Base-by-base conservation (phyloP, 2,797 vertebrate genomes). In the Xenentodon cancila region DNA sequence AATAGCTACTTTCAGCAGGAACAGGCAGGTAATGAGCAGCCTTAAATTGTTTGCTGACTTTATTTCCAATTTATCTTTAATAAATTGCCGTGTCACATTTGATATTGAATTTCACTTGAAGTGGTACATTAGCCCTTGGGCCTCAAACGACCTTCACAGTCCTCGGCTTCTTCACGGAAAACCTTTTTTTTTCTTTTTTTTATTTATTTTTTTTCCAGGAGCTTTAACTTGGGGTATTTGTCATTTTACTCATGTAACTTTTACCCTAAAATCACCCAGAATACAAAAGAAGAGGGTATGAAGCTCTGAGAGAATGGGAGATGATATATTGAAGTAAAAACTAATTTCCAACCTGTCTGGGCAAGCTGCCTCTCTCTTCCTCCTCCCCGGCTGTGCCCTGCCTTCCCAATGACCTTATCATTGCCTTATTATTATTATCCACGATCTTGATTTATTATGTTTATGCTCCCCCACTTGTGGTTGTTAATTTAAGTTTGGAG, bases 311-410 rank as follows among this genome's bases (percentile, higher is more conserved):
- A 91, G 89, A 92, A 91, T 80, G 86, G 79, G 77, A 83, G 85
- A 91, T 92, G 90, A 93, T 92, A 84, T 92, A 91, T 92, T 86
- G 80, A 70, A 90, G 86, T 79, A 82, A 90, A 93, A 92, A 92
- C 88, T 92, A 77, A 92, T 93, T 93, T 92, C 89, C 79, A 85
- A 86, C 73, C 89, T 91, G 88, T 91, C 89, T 87, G 53, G 80
- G 78, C 69, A 85, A 85, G 79, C 77, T 80, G 74, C 68, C 64
- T 46, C 71, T 51, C 66, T 63, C 78, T 61, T 58, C 68, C 73
- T 70, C 65, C 84, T 71, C 55, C n/a, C 62, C 60, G 78, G 84
- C 80, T 79, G 78, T 74, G 78, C 75, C 68, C 79, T 81, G 79
- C 78, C 77, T 87, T 80, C 73, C 63, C 81, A 84, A 79, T 82